Base-by-base conservation (phyloP, 1,140 invertebrate species). In the Monochamus saltuarius region DNA sequence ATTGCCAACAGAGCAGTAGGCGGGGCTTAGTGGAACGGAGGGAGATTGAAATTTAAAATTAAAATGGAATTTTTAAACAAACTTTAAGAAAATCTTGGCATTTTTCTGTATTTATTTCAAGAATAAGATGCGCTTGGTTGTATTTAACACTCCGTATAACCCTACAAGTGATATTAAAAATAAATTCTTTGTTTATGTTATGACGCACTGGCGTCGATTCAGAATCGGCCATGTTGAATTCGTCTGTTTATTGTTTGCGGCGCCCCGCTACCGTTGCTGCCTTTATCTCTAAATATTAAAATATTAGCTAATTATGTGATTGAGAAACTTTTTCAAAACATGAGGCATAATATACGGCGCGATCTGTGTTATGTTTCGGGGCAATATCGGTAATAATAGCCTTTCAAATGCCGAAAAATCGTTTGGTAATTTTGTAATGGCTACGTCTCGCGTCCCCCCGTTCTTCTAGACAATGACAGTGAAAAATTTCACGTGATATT, bases 401-500 rank as follows among this genome's bases (percentile, higher is more conserved):
- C 43, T 9, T 46, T 46, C 1, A 10, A 46, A 46, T 17, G 9
- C 16, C 10, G 4, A 37, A 60, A 64, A 68, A 60, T 51, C 14
- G 16, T 55, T 38, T 63, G 57, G 37, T 39, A 55, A 63, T 55
- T 29, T 60, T 81, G 78, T 81, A 82, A 84, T 84, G 82, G 82
- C 82, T 81, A 81, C 78, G 80, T 81, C 79, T 82, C 80, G 81
- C 81, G 81, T 82, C 81, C 82, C 82, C 81, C 81, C 77, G 80
- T 34, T 45, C 50, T 46, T 43, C 57, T 29, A 79, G 79, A 80
- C 78, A 77, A 75, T 83, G 80, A 82, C 81, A 82, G 79, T 78
- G 70, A 59, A 67, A 56, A 64, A 65, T 63, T 74, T 72, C 69
- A 69, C 80, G 79, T 80, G 79, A 80, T 82, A 78, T 78, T 78